These are phyloP conservation scores for Hormiphora californensis DNA, from an alignment of 37 sponge, comb jelly and placozoan species.

Conservation along the genomic window DNA sequence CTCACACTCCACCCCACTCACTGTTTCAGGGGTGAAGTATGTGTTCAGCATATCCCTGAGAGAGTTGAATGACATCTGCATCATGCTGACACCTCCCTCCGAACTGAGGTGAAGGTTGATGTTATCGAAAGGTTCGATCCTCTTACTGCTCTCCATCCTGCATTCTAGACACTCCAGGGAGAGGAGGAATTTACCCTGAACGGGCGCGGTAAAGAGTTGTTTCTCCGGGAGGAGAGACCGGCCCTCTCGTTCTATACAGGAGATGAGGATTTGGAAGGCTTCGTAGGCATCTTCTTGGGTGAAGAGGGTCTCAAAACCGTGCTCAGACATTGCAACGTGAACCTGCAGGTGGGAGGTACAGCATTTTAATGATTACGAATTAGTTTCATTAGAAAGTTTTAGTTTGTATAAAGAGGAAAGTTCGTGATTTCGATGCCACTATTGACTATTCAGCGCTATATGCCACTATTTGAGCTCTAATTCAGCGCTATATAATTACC, in stretches of 20 bases:
- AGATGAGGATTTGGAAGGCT: constrained; percentile 47
- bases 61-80: not conserved
- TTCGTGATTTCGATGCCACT: too few relatives aligned
- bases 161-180: constrained; percentile 39
- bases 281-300: constrained; percentile 50
- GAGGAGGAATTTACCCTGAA: constrained; percentile 50
- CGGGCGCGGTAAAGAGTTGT: not conserved
- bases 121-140: constrained; percentile 49
- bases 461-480: too few relatives aligned
- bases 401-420: not conserved
- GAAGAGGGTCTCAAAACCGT: constrained; percentile 31
- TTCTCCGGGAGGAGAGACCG: constrained; percentile 6
- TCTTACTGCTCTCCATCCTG: constrained; percentile 12
- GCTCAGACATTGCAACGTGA: constrained; percentile 34
- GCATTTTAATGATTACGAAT: not conserved
- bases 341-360: not conserved
- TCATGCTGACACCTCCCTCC: not conserved
- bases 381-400: too few relatives aligned
- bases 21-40: constrained; percentile 23
- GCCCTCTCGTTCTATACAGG: constrained; percentile 16
- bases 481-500: too few relatives aligned
- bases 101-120: constrained; percentile 1
- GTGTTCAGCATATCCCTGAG: constrained; percentile 50
- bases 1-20: constrained; percentile 37
- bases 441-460: too few relatives aligned